Evolutionary conservation across 1,140 invertebrate species (phyloP).

Genomic region (Wasmannia auropunctata): DNA sequence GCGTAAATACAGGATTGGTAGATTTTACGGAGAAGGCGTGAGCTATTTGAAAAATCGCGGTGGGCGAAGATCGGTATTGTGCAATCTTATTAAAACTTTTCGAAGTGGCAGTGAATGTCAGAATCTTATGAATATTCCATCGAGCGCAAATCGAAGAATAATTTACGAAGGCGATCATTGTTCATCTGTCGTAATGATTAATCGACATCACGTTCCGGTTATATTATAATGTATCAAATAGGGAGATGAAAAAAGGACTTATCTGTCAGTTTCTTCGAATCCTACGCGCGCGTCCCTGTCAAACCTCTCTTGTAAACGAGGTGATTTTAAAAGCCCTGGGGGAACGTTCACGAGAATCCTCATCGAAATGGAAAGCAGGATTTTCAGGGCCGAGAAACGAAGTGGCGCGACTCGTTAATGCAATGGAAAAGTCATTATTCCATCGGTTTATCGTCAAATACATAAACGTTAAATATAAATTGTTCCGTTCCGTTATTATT

Average conservation of each 20-base stretch:
- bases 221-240: neutral
- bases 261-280: neutral
- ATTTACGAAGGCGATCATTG: slow-evolving; percentile 15
- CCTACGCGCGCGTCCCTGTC: neutral
- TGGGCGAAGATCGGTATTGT: neutral
- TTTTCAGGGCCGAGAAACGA: neutral
- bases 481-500: neutral
- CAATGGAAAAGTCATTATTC: neutral
- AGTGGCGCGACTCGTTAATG: neutral
- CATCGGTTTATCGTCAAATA: neutral
- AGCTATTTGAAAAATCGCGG: neutral
- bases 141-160: neutral
- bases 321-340: neutral
- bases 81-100: neutral
- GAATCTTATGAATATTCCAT: slow-evolving; percentile 10
- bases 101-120: neutral
- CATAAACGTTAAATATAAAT: neutral
- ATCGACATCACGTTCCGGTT: neutral
- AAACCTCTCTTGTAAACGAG: neutral
- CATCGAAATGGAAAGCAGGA: neutral
- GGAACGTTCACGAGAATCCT: neutral
- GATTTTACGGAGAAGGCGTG: neutral
- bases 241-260: neutral
- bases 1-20: neutral
- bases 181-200: slow-evolving; percentile 15